These are phyloP conservation scores for Proteles cristata DNA, from an alignment of 2,113 vertebrate species.

Conservation along the genomic window DNA sequence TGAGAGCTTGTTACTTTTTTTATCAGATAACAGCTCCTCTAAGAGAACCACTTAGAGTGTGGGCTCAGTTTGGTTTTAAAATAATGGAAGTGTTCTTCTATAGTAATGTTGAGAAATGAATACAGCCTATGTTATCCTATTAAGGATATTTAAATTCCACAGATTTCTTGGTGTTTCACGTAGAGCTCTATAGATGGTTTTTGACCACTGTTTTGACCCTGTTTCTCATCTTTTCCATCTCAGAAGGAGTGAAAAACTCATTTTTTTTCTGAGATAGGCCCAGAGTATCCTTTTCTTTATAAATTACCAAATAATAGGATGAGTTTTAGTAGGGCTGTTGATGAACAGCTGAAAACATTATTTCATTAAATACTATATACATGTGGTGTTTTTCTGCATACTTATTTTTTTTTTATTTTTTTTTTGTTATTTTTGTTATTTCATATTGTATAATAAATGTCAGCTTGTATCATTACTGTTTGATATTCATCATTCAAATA, in stretches of 20 bases:
- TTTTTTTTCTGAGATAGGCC: not conserved
- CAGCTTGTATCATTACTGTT: not conserved
- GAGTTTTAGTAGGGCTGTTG: not conserved
- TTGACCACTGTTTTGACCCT: not conserved
- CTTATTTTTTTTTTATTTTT: not conserved
- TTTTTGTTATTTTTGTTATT: not conserved
- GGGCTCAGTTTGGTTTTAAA: not conserved
- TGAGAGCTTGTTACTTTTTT: conserved; percentile 74
- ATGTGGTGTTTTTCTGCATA: not conserved
- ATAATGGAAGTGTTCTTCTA: not conserved
- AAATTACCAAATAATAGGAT: conserved; percentile 23
- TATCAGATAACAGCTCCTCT: not conserved
- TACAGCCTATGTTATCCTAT: not conserved
- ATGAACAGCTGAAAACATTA: conserved; percentile 21
- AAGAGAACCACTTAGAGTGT: not conserved
- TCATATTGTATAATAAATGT: not conserved
- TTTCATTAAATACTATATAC: not conserved
- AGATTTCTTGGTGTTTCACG: not conserved
- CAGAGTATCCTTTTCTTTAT: conserved; percentile 18
- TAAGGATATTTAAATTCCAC: not conserved
- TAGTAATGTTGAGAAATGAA: not conserved
- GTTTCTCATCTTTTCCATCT: not conserved
- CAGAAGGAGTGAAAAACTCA: not conserved
- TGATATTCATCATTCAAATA: not conserved
- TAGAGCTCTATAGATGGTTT: not conserved